Conservation (phyloP, 2,797 vertebrate species). For the Microctenopoma lineatum region DNA sequence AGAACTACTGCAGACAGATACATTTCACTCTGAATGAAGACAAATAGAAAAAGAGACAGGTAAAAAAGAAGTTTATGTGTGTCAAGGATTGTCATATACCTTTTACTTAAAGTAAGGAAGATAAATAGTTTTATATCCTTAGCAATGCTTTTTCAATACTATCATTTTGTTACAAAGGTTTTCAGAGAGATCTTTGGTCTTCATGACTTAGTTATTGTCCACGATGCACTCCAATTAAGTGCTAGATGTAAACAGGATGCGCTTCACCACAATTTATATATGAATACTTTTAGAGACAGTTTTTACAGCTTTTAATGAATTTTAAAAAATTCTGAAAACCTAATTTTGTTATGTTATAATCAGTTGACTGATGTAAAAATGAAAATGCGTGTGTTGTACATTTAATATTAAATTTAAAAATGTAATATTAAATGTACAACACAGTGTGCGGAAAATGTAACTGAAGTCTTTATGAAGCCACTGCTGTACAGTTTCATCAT, state of each 20-base stretch:
- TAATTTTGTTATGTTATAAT: too few relatives aligned
- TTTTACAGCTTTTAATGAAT: background rate
- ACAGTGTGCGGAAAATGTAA: background rate
- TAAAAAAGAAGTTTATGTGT: conserved; percentile 4
- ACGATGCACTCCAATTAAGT: too few relatives aligned
- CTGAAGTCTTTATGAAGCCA: background rate
- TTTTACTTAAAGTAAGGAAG: background rate
- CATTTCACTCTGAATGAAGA: conserved; percentile 33
- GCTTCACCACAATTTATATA: background rate
- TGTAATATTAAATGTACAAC: background rate
- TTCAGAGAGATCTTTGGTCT: background rate
- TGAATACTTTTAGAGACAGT: background rate
- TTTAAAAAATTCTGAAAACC: background rate
- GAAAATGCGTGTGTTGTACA: too few relatives aligned
- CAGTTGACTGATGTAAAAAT: too few relatives aligned
- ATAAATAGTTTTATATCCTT: background rate
- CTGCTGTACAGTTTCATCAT: background rate
- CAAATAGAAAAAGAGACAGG: conserved; percentile 17
- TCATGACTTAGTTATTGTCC: background rate
- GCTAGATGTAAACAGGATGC: background rate
- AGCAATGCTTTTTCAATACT: background rate
- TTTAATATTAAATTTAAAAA: too few relatives aligned
- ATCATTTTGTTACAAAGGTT: background rate
- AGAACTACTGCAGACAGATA: conserved; percentile 12
- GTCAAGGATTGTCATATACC: conserved; percentile 44